Conservation (phyloP, 2,888 invertebrate genomes). For the Nymphalis c-album region DNA sequence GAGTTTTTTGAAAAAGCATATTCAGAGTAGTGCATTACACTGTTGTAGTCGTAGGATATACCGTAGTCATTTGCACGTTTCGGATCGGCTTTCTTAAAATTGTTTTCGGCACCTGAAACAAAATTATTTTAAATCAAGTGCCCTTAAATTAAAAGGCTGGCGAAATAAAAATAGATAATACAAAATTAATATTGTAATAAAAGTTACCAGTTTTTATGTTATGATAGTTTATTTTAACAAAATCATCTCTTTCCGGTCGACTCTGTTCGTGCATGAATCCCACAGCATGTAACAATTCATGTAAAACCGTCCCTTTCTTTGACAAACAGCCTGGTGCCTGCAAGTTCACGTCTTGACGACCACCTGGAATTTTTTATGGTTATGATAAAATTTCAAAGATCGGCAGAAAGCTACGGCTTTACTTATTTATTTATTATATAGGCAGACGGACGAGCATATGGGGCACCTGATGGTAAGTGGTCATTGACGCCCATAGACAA, state of each 20-base stretch:
- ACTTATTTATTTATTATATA: too few species aligned
- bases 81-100: slow-evolving; percentile 85
- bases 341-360: slow-evolving; percentile 86
- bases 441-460: too few species aligned
- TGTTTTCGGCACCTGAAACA: slow-evolving; percentile 81
- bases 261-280: slow-evolving; percentile 93
- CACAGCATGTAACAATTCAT: slow-evolving; percentile 89
- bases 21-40: slow-evolving; percentile 92
- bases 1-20: slow-evolving; percentile 88
- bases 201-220: slow-evolving; percentile 84
- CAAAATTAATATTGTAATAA: neutral
- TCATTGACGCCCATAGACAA: too few species aligned
- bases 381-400: neutral
- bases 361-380: slow-evolving; percentile 57
- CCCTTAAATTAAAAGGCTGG: neutral
- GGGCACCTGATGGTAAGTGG: too few species aligned
- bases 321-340: slow-evolving; percentile 87
- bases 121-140: neutral
- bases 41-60: slow-evolving; percentile 88
- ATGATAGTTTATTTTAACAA: slow-evolving; percentile 83
- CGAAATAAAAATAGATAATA: too few species aligned
- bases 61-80: slow-evolving; percentile 84
- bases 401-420: too few species aligned
- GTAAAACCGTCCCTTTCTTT: slow-evolving; percentile 87
- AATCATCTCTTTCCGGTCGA: slow-evolving; percentile 87